These are phyloP conservation scores for Hylia prasina DNA, from an alignment of 2,113 vertebrate species.

Conservation along the genomic window DNA sequence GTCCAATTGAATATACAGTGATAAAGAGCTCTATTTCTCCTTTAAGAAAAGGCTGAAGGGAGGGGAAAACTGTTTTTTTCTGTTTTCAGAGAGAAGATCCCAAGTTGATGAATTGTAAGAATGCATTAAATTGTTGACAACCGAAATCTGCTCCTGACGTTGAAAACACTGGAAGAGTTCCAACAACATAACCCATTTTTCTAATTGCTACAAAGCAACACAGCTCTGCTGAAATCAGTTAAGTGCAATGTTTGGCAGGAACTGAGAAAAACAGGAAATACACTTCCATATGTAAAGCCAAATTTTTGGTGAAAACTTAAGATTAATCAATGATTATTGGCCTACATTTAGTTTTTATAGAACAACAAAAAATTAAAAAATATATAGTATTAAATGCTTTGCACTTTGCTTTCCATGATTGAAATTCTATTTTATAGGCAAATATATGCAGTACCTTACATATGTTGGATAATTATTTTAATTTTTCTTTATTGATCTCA, in stretches of 20 bases:
- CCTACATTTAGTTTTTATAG: neutral
- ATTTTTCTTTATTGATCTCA: neutral
- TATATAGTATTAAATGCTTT: neutral
- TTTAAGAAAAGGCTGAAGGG: neutral
- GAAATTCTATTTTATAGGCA: neutral
- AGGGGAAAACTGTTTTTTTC: neutral
- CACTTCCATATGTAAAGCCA: fast-evolving
- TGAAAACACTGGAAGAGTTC: neutral
- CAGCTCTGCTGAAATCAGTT: neutral
- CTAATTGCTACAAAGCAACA: neutral
- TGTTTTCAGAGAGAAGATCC: neutral
- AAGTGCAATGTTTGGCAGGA: neutral
- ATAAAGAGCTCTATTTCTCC: neutral
- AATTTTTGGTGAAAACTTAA: neutral
- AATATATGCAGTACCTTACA: neutral
- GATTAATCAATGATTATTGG: neutral
- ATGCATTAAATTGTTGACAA: neutral
- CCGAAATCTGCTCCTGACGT: neutral
- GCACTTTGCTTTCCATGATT: neutral
- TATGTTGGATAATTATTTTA: neutral
- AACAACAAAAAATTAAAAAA: neutral
- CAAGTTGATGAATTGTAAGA: neutral
- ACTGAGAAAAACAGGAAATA: neutral
- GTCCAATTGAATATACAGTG: neutral
- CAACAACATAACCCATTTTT: neutral